Evolutionary conservation across 2,888 invertebrate species (phyloP), one percentile per base, ranked within the genome.

Genomic region (Agapostemon virescens): DNA sequence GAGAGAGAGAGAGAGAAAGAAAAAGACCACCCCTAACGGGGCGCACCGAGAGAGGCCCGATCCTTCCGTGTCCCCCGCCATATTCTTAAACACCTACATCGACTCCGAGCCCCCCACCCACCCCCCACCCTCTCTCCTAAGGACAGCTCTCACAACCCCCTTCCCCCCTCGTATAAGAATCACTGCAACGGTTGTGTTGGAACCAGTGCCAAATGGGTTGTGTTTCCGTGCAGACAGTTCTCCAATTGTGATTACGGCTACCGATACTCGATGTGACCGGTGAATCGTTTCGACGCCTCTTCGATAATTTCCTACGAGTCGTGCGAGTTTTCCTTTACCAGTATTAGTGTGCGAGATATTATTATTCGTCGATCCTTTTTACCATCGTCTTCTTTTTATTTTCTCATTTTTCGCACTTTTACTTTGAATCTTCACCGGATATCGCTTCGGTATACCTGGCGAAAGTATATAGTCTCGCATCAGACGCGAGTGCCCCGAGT

Each of bases 191-290:
- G 87, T 89, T 88, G 91, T 90, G 88, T 87, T 87, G 88, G 87
- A 87, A 90, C 85, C 92, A 92, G 92, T 92, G 91, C 87, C 88
- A 88, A 90, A 89, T 89, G 89, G 88, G 88, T 90, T 88, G 91
- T 89, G 90, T 89, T 89, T 90, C 90, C 87, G 90, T 89, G 89
- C 87, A 88, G 88, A 89, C 88, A 83, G 81, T 86, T 87, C 85
- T 77, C 81, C 81, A 76, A 81, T 72, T 85, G 80, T 82, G 77
- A 79, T 69, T 68, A 73, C 70, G 55, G n/a, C 30, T 55, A 17
- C 55, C 74, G 49, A 74, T 78, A 69, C 61, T 3, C 61, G 30
- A 74, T 33, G 64, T 74, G 64, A 68, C 69, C 74, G 52, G 55
- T 58, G 64, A 68, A 68, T 64, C 23, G 30, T 70, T 55, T 52